These are phyloP conservation scores for Xylocampa areola DNA, from an alignment of 2,888 invertebrate species.

Conservation along the genomic window DNA sequence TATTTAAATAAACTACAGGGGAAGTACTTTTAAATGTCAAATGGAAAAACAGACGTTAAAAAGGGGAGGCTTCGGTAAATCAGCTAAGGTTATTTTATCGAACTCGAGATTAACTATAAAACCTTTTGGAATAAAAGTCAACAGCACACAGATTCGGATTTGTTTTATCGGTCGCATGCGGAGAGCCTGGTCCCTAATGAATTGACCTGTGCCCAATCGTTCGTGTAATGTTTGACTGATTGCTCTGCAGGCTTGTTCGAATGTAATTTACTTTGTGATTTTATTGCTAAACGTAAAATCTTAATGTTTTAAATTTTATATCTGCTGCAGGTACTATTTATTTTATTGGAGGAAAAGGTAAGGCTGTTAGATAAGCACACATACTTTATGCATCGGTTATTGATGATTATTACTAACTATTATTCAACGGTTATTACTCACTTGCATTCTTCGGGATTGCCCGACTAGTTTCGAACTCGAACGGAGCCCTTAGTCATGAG, in stretches of 20 bases:
- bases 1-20: slow-evolving; percentile 31
- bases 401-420: no score
- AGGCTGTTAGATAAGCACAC: no score
- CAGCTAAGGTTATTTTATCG: slow-evolving; percentile 27
- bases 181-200: slow-evolving; percentile 65
- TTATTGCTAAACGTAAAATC: slow-evolving; percentile 15
- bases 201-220: slow-evolving; percentile 62
- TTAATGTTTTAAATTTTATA: not conserved
- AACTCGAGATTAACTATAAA: slow-evolving; percentile 35
- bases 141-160: slow-evolving; percentile 51
- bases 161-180: slow-evolving; percentile 57
- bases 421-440: no score
- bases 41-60: slow-evolving; percentile 19
- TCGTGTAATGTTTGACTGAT: slow-evolving; percentile 61
- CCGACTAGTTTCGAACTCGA: no score
- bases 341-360: no score
- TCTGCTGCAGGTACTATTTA: not conserved
- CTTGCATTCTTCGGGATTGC: no score
- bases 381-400: no score
- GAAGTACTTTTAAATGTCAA: slow-evolving; percentile 18
- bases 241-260: slow-evolving; percentile 31
- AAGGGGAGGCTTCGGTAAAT: slow-evolving; percentile 28
- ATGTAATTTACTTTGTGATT: slow-evolving; percentile 38
- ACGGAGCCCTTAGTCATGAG: no score
- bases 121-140: slow-evolving; percentile 57